phyloP scores from a whole-genome alignment of 2,888 invertebrate species.

The Andricus quercusramuli region DNA sequence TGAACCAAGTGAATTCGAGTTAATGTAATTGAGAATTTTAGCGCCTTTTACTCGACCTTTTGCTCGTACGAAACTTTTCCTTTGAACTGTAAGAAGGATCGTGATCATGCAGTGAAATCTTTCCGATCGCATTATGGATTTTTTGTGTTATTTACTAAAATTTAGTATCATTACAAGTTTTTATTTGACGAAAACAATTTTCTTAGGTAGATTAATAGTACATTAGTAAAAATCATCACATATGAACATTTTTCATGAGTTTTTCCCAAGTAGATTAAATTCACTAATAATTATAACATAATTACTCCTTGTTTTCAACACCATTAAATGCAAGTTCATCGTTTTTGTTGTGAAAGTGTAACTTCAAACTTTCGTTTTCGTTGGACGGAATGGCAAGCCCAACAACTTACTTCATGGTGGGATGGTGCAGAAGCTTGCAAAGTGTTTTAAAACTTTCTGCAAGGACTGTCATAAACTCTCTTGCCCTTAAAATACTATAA shows the following conservation, averaged over 20 bases:
- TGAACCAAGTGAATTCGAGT: slow-evolving; percentile 69
- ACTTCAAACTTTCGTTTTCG: slow-evolving; percentile 50
- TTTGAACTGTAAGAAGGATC: background rate
- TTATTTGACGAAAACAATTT: too few species aligned
- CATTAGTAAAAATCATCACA: too few species aligned
- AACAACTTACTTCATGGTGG: slow-evolving; percentile 52
- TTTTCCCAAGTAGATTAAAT: too few species aligned
- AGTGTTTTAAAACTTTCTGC: slow-evolving; percentile 56
- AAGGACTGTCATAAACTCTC: slow-evolving; percentile 64
- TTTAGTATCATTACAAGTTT: background rate
- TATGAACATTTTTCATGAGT: too few species aligned
- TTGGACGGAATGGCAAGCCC: slow-evolving; percentile 47
- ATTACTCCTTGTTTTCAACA: too few species aligned
- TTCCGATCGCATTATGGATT: background rate
- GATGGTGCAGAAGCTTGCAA: slow-evolving; percentile 50
- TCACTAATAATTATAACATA: too few species aligned
- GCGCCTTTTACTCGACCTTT: slow-evolving; percentile 65
- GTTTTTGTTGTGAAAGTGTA: slow-evolving; percentile 12
- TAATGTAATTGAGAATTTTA: slow-evolving; percentile 75
- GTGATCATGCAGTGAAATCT: background rate
- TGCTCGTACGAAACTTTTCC: slow-evolving; percentile 40
- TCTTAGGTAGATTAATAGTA: too few species aligned
- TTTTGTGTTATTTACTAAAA: background rate
- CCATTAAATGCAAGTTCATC: slow-evolving; percentile 29
- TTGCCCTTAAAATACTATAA: slow-evolving; percentile 68